phyloP scores from a whole-genome alignment of 2,797 vertebrate species.

The Petrocephalus schoutedeni region DNA sequence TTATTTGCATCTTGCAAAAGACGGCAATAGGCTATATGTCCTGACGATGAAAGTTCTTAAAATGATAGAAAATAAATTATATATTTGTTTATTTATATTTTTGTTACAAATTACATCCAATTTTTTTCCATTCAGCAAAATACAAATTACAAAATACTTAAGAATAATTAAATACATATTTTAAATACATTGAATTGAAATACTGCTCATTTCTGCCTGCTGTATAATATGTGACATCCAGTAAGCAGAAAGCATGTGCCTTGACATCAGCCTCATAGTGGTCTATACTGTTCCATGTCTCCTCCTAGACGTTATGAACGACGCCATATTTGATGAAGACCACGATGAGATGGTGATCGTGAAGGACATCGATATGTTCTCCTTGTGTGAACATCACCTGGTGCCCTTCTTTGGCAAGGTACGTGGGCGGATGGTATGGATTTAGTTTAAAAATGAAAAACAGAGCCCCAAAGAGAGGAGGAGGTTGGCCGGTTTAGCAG shows the following conservation, averaged over 20 bases:
- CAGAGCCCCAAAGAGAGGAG: background rate
- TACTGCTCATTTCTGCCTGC: no score
- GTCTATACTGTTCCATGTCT: background rate
- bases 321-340: constrained; percentile 73
- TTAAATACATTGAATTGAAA: no score
- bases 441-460: background rate
- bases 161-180: no score
- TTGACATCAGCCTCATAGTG: background rate
- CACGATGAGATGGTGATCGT: constrained; percentile 73
- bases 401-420: constrained; percentile 75
- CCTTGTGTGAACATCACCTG: constrained; percentile 72
- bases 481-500: background rate
- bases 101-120: no score
- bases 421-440: constrained; percentile 21
- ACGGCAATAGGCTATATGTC: no score
- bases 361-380: constrained; percentile 74
- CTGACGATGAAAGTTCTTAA: no score
- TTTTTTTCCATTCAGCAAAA: no score
- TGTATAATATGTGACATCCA: background rate
- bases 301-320: constrained; percentile 61
- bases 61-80: no score
- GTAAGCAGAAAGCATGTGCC: background rate
- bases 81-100: no score
- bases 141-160: no score
- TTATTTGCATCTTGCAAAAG: no score